Conservation (phyloP, 2,113 vertebrate genomes). For the Trinectes maculatus region DNA sequence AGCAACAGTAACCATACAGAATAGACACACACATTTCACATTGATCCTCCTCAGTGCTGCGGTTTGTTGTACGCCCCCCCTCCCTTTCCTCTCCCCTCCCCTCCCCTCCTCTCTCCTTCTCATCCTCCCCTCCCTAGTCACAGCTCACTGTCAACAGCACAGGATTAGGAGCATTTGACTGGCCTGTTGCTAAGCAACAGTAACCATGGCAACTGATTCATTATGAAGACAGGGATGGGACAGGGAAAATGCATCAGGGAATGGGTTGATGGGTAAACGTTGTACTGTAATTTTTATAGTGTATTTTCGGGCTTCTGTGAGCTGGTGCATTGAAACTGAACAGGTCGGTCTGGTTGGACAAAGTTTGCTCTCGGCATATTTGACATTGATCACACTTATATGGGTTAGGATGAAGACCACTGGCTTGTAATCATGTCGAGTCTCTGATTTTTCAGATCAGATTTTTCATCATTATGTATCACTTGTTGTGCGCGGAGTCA, state of each 20-base stretch:
- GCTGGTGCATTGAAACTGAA: constrained; percentile 39
- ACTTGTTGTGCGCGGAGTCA: no score
- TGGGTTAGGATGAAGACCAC: neutral
- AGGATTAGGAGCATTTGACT: constrained; percentile 86
- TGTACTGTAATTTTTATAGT: constrained; percentile 70
- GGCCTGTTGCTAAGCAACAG: constrained; percentile 84
- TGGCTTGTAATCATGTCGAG: no score
- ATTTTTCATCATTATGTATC: no score
- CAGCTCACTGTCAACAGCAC: constrained; percentile 84
- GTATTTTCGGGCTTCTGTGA: constrained; percentile 52
- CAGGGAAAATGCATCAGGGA: constrained; percentile 77
- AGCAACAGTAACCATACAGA: constrained; percentile 77
- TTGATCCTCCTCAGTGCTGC: constrained; percentile 44
- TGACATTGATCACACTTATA: no score
- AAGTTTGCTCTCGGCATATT: constrained; percentile 5
- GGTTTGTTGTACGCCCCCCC: constrained; percentile 48
- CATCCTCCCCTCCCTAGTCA: constrained; percentile 73
- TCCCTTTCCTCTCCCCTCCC: neutral
- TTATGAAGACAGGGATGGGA: constrained; percentile 83
- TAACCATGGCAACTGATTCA: constrained; percentile 79
- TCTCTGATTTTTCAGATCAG: no score
- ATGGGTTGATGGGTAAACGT: constrained; percentile 73
- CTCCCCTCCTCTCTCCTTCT: constrained; percentile 43
- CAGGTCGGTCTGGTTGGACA: neutral
- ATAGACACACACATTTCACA: constrained; percentile 45